These are phyloP conservation scores for Gonioctena quinquepunctata DNA, from an alignment of 1,140 invertebrate species.

Conservation along the genomic window DNA sequence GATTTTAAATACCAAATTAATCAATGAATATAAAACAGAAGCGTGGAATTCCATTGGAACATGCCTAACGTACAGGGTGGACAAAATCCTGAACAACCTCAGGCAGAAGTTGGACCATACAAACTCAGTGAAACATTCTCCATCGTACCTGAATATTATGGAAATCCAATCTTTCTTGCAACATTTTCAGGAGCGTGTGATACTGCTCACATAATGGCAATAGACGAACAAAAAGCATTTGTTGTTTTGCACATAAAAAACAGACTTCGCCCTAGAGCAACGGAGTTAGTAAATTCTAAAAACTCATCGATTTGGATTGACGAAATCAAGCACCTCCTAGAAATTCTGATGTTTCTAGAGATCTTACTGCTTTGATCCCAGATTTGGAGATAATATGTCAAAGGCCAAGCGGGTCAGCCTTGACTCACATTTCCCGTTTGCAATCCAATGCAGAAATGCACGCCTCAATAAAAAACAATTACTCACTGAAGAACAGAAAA, in stretches of 20 bases:
- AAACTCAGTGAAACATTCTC: slow-evolving; percentile 19
- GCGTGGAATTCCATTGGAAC: too few species aligned
- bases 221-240: slow-evolving; percentile 5
- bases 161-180: slow-evolving; percentile 18
- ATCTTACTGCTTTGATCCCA: slow-evolving; percentile 11
- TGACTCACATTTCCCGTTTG: slow-evolving; percentile 3
- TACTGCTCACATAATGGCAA: slow-evolving; percentile 11
- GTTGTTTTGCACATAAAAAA: slow-evolving; percentile 28
- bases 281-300: slow-evolving; percentile 13
- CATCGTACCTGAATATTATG: slow-evolving; percentile 24
- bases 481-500: slow-evolving; percentile 15
- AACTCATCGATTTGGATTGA: slow-evolving; percentile 7
- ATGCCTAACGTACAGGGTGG: too few species aligned
- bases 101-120: slow-evolving; percentile 6
- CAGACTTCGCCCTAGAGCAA: slow-evolving; percentile 15
- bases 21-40: too few species aligned
- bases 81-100: too few species aligned
- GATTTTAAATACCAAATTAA: too few species aligned
- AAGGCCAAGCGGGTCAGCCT: background rate
- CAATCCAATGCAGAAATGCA: slow-evolving; percentile 12
- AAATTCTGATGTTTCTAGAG: slow-evolving; percentile 17
- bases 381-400: slow-evolving; percentile 17
- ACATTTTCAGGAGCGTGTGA: slow-evolving; percentile 20
- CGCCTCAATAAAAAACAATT: slow-evolving; percentile 9
- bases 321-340: slow-evolving; percentile 19